Base-by-base conservation (phyloP, 1,140 invertebrate species). In the Metopolophium dirhodum region DNA sequence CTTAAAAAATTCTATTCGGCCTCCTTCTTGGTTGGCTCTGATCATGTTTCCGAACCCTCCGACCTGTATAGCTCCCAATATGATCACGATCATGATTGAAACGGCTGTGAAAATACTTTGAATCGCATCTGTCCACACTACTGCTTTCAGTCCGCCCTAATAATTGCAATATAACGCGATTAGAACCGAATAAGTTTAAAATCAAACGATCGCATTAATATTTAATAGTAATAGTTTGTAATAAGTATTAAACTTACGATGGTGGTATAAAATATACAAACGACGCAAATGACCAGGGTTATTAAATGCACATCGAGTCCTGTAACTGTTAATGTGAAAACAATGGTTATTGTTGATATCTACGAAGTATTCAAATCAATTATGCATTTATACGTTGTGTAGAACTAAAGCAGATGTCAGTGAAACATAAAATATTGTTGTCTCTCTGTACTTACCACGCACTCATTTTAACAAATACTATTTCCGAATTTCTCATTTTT, bases 91-190 rank as follows among this genome's bases (percentile, higher is more conserved):
- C 1, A 98, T 95, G 20, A 98, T 96, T 0, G 97, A 97, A 0
- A 96, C 96, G 92, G 97, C 96, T 97, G 98, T 98, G 3, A 98
- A 96, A 57, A 97, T 95, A 8, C 97, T 97, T 95, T 98, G 98
- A 83, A 98, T 96, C 0, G 97, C 97, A 95, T 98, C 98, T 4
- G 98, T 98, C 97, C 97, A 98, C 37, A 98, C 97, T 7, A 98
- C 98, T 0, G 98, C 98, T 95, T 98, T 98, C 94, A 98, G 96
- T 1, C 98, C 98, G 94, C 98, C 98, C 97, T 98, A 93, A 95
- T 94, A 94, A 14, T 86, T 85, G 77, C 23, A 45, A 35, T 49
- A 68, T 2, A 37, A 90, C 9, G 8, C 9, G 2, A 7, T 85
- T 83, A 23, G 2, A 83, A 83, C 82, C 41, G 41, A 30, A 8